These are phyloP conservation scores for Lissonota sp. DNA, from an alignment of 2,888 invertebrate species.

Conservation along the genomic window DNA sequence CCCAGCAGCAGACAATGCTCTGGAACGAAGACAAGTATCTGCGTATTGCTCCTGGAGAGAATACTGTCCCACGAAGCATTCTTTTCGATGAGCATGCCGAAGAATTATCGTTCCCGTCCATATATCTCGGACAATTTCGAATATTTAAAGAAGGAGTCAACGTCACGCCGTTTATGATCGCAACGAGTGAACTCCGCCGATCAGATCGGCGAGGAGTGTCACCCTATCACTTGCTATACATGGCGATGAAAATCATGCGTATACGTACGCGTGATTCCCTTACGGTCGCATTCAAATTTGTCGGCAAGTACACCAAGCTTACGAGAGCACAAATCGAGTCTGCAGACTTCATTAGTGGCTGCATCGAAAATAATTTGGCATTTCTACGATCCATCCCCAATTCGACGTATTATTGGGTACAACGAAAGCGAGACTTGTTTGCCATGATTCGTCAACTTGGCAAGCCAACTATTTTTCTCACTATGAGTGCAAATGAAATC, in stretches of 20 bases:
- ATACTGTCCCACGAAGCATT: no score
- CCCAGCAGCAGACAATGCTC: slow-evolving; percentile 51
- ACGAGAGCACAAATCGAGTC: slow-evolving; percentile 74
- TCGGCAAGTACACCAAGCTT: slow-evolving; percentile 72
- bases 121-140: no score
- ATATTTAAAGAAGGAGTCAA: no score
- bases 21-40: no score
- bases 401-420: slow-evolving; percentile 78
- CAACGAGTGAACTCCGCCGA: no score
- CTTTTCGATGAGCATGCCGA: no score
- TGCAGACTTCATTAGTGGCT: slow-evolving; percentile 74
- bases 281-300: slow-evolving; percentile 57
- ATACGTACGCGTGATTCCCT: neutral
- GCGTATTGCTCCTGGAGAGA: no score
- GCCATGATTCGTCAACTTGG: slow-evolving; percentile 81
- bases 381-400: slow-evolving; percentile 78
- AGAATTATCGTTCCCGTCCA: no score
- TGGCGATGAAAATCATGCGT: neutral
- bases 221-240: no score
- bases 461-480: slow-evolving; percentile 78
- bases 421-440: slow-evolving; percentile 79
- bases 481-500: slow-evolving; percentile 77
- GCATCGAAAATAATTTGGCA: slow-evolving; percentile 76
- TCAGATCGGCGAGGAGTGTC: no score
- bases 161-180: no score